Percentiles rank a stretch among this genome's conserved stretches.
Evolutionary conservation across 2,113 vertebrate genomes (phyloP).

Genomic region (Pachycephala philippinensis): DNA sequence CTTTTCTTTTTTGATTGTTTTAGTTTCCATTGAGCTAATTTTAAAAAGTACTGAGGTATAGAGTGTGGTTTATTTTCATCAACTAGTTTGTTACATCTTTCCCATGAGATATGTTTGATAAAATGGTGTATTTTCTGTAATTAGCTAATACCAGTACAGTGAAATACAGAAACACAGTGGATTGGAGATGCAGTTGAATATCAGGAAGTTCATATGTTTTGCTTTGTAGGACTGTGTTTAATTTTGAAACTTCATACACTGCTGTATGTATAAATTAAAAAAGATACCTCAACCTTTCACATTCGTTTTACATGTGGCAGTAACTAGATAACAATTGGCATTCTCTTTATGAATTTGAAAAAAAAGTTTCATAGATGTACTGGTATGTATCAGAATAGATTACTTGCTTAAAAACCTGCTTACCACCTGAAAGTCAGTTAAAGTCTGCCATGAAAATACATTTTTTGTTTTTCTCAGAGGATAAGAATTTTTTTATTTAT

Average conservation of each 20-base stretch:
- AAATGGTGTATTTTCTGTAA: not conserved
- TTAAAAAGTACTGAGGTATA: not conserved
- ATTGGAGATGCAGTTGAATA: not conserved
- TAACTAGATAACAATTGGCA: not conserved
- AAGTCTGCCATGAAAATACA: not conserved
- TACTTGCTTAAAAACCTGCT: not conserved
- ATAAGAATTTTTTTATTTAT: not conserved
- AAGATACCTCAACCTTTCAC: not conserved
- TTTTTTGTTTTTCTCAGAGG: not conserved
- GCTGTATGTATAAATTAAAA: not conserved
- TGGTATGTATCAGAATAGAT: not conserved
- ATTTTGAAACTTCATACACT: not conserved
- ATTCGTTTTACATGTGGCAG: not conserved
- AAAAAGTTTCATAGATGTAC: not conserved
- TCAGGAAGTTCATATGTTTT: not conserved
- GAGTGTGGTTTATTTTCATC: not conserved
- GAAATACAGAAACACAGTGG: not conserved
- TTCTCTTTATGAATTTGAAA: not conserved
- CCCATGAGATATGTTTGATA: not conserved
- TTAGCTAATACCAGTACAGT: not conserved
- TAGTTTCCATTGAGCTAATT: not conserved
- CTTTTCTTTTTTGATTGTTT: not conserved
- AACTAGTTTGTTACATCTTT: not conserved
- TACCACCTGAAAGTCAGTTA: not conserved
- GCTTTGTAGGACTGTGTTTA: not conserved